Base-by-base conservation (phyloP, 64 coral and sea anemone species). In the Montipora sp. region DNA sequence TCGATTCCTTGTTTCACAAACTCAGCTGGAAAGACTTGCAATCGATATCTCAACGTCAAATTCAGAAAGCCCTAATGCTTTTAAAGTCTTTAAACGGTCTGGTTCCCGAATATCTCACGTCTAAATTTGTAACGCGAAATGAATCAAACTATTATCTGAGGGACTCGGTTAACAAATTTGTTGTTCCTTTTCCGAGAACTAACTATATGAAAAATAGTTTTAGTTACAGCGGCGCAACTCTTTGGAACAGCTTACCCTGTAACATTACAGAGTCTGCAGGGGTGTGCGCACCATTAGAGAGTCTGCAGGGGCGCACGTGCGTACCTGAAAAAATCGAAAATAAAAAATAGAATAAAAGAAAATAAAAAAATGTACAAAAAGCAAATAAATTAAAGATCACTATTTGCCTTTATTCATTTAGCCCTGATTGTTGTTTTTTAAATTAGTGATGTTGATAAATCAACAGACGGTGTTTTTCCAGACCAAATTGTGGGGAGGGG, bases 1-100 rank as follows among this genome's bases (percentile, higher is more conserved):
- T 55, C 51, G 51, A 55, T 55, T 55, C 51, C 51, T 55, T 55
- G 51, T 55, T 55, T 55, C 51, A 55, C 51, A 55, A 55, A 55
- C 51, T 89, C 77, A 72, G 51, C 22, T 89, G 88, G 63, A 67
- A 67, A 67, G 63, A 67, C 18, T 67, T 67, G 63, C 18, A 67
- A 16, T 16, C 63, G 12, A 13, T 67, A 19, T 67, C 12, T 67
- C 63, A 67, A 67, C 51, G 51, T 55, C 51, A 55, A 55, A 67
- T 67, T 19, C 63, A 67, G 63, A 67, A 67, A 67, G 63, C 63
- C 63, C 18, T 67, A 67, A 13, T 67, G 63, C 11, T 67, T 16
- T 12, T 16, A 13, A 67, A 19, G 63, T 67, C 63, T 67, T 67
- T 67, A 19, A 67, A 67, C 18, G 63, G 63, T 67, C 63, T 67